Evolutionary conservation across 2,797 vertebrate genomes (phyloP).

Genomic region (Pangasius krempfi): DNA sequence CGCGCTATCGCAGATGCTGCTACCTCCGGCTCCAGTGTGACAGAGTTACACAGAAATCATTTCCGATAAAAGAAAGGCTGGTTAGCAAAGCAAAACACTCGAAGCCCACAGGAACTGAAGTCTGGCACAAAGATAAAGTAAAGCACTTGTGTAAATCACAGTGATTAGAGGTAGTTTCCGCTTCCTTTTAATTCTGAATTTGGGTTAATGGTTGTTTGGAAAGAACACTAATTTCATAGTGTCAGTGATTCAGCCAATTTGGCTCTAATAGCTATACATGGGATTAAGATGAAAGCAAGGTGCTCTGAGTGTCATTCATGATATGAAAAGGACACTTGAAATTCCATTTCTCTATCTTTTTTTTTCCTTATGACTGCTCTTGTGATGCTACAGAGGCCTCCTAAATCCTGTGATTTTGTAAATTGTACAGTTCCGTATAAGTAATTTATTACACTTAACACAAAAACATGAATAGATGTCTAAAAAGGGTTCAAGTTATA

Average conservation of each 20-base stretch:
- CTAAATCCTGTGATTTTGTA: constrained; percentile 35
- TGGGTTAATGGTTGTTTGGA: constrained; percentile 14
- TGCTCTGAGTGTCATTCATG: background rate
- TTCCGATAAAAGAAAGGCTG: constrained; percentile 14
- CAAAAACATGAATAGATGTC: constrained; percentile 23
- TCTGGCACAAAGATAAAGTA: background rate
- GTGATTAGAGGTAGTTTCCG: constrained; percentile 24
- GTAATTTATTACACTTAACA: constrained; percentile 51
- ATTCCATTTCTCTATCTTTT: background rate
- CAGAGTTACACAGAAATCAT: constrained; percentile 5
- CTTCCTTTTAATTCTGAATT: background rate
- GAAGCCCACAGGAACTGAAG: background rate
- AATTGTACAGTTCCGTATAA: constrained; percentile 31
- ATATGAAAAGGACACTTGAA: background rate
- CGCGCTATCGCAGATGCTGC: background rate
- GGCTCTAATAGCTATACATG: background rate
- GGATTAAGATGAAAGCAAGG: background rate
- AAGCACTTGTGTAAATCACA: constrained; percentile 19
- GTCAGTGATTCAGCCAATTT: background rate
- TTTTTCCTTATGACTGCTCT: constrained; percentile 6
- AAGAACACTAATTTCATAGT: background rate
- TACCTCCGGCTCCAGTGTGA: constrained; percentile 8
- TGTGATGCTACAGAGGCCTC: constrained; percentile 15
- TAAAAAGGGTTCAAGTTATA: constrained; percentile 4
- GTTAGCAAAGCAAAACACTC: background rate